These are phyloP conservation scores for Oryctes rhinoceros DNA, from an alignment of 1,140 invertebrate genomes.

Conservation along the genomic window DNA sequence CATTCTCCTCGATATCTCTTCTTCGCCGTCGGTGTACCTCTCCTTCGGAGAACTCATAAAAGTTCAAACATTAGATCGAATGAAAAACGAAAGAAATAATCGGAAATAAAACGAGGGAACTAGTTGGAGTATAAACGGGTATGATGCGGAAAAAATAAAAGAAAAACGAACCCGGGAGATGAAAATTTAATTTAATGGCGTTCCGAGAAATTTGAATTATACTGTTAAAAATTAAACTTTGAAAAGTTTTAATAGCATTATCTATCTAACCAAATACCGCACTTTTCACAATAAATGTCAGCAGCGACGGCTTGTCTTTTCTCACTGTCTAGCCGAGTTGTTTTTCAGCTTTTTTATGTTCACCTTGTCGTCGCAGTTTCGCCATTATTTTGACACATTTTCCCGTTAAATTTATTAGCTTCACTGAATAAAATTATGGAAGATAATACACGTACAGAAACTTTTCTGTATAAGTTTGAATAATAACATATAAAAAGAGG, in stretches of 20 bases:
- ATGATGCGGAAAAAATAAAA: constrained; percentile 31
- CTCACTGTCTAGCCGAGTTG: not conserved
- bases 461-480: too few species aligned
- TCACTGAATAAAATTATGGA: not conserved
- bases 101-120: constrained; percentile 8
- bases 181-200: constrained; percentile 37
- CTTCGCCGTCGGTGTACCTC: not conserved
- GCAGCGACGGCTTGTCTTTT: constrained; percentile 4
- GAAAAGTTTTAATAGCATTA: constrained; percentile 40
- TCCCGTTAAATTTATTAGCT: not conserved
- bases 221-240: constrained; percentile 41
- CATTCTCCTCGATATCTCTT: not conserved
- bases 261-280: constrained; percentile 40
- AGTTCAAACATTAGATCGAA: constrained; percentile 42
- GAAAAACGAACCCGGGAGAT: constrained; percentile 19
- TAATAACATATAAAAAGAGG: too few species aligned
- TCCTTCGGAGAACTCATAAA: constrained; percentile 44
- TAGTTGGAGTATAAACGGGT: constrained; percentile 10
- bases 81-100: constrained; percentile 40
- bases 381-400: constrained; percentile 18
- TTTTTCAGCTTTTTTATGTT: not conserved
- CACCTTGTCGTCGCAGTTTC: not conserved
- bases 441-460: not conserved
- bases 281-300: constrained; percentile 40
- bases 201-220: constrained; percentile 40